phyloP scores from a whole-genome alignment of 2,797 vertebrate genomes.

The Buphagus erythrorhynchus region DNA sequence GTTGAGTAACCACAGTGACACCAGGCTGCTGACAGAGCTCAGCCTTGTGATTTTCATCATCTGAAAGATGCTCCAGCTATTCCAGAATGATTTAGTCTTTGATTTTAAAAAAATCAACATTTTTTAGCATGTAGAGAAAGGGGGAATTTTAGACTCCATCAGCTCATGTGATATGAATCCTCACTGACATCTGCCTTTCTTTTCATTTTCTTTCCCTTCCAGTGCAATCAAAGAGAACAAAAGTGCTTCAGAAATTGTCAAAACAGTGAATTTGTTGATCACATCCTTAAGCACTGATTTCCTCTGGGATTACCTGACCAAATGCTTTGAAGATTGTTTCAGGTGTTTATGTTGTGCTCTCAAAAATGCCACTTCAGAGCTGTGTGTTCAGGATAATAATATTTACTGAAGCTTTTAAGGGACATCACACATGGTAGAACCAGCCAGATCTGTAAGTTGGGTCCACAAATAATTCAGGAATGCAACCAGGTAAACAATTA shows the following conservation, averaged over 20 bases:
- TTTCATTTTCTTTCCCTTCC: neutral
- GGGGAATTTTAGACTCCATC: neutral
- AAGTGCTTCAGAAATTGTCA: constrained; percentile 93
- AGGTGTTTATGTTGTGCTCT: constrained; percentile 74
- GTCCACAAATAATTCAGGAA: neutral
- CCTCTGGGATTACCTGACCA: constrained; percentile 95
- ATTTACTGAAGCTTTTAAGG: neutral
- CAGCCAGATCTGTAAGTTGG: neutral
- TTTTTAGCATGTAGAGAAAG: neutral
- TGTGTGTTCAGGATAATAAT: neutral
- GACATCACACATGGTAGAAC: neutral
- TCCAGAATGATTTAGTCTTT: neutral
- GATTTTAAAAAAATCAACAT: neutral
- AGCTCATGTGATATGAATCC: neutral
- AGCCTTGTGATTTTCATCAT: neutral
- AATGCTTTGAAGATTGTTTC: constrained; percentile 87
- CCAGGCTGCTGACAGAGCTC: neutral
- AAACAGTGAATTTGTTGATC: constrained; percentile 92
- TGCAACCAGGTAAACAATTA: neutral
- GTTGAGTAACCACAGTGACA: neutral
- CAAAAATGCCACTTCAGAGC: neutral
- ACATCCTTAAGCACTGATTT: constrained; percentile 91
- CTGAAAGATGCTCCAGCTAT: neutral
- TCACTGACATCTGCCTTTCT: neutral
- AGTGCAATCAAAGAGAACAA: constrained; percentile 95